Evolutionary conservation across 35 echinoderm and acorn worm genomes (phyloP).

Genomic region (Chiridota heheva): DNA sequence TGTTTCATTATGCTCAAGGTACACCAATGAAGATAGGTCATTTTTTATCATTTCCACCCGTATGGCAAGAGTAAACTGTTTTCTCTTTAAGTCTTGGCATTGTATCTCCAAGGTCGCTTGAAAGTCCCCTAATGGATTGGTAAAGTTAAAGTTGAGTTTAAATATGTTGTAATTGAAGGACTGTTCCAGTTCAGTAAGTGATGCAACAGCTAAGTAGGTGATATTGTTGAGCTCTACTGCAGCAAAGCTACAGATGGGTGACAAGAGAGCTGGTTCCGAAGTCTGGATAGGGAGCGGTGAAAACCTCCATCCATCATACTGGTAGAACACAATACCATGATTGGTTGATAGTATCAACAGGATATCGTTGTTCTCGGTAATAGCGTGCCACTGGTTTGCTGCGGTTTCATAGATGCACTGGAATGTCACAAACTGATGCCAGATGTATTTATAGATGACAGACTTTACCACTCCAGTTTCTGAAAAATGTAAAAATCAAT

Average conservation of each 20-base stretch:
- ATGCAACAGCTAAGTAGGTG: neutral
- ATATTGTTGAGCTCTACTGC: slow-evolving; percentile 5
- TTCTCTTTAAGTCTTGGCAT: slow-evolving; percentile 1
- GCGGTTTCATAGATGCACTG: slow-evolving; percentile 29
- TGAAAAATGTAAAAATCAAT: neutral
- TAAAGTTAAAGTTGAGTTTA: slow-evolving; percentile 5
- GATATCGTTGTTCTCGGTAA: slow-evolving; percentile 4
- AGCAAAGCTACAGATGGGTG: neutral
- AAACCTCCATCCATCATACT: slow-evolving; percentile 67
- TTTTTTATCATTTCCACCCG: neutral
- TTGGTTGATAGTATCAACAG: slow-evolving; percentile 4
- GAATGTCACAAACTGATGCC: slow-evolving; percentile 40
- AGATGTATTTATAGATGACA: slow-evolving; percentile 59
- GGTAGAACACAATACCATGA: slow-evolving; percentile 3
- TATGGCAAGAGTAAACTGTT: neutral
- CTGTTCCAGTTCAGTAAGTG: neutral
- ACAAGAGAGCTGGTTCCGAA: neutral
- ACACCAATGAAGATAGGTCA: slow-evolving; percentile 13
- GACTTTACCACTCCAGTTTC: slow-evolving; percentile 20
- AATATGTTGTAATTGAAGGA: neutral
- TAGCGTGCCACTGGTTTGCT: slow-evolving; percentile 49
- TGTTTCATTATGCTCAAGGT: slow-evolving; percentile 30
- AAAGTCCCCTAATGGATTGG: neutral
- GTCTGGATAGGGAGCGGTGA: neutral
- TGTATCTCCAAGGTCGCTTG: neutral